Base-by-base conservation (phyloP, 2,888 invertebrate genomes). In the Leptopilina syphax region DNA sequence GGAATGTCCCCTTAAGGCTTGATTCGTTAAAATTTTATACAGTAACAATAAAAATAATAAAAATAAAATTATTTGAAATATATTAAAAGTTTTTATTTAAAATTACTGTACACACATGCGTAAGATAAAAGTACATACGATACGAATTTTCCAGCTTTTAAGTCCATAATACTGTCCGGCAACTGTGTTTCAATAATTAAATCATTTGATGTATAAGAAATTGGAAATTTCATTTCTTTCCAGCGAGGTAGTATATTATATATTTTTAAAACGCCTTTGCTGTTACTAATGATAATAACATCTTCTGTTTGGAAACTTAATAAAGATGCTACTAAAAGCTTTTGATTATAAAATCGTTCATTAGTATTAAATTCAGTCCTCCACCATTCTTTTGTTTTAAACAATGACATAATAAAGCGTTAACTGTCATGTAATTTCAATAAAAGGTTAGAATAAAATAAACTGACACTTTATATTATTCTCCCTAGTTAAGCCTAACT, bases 351-450 rank as follows among this genome's bases (percentile, higher is more conserved):
- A 92, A 95, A 95, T 84, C 93, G 92, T 90, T 95, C 95, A 65
- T 94, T 93, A 76, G 93, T 93, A 24, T 95, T 95, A 87, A 95
- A 96, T 77, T 94, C 93, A 13, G 96, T 95, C 24, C 95, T 94
- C 98, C 98, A 99, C 95, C 97, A 97, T 87, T 96, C 96, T 88
- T 97, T 95, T 10, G 96, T 95, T 93, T 97, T 98, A 90, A 99
- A 99, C 87, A 99, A 93, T 3, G 98, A 98, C 99, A 99, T 99
- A 8, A 7, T 34, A 1, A 57, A 34, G 3, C 9, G 60, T 18
- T 34, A 7, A n/a, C n/a, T n/a, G 34, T 34, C 27, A 57, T n/a
- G 34, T 73, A 4, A 3, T 50, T 34, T 34, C 4, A 8, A 7
- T 3, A 73, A 9, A 2, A 57, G n/a, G n/a, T 18, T 41, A 10